Conservation (phyloP, 2,113 vertebrate genomes). For the Leptocoma aspasia region DNA sequence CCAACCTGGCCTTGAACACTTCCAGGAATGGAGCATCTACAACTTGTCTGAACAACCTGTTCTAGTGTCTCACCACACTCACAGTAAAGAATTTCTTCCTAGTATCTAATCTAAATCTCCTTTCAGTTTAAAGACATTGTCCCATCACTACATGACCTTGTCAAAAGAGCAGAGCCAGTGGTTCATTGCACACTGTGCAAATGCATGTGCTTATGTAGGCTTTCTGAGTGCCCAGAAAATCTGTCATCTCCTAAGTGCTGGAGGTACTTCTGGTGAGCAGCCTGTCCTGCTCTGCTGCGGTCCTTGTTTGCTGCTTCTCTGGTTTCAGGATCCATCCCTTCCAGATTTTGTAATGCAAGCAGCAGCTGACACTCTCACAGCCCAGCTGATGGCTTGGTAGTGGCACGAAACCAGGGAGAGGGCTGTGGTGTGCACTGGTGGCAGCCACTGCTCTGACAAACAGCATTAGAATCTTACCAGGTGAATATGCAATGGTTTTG, state of each 20-base stretch:
- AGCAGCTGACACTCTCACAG: conserved; percentile 25
- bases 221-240: not conserved
- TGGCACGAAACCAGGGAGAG: not conserved
- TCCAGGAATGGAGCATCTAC: not conserved
- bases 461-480: not conserved
- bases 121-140: not conserved
- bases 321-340: conserved; percentile 60
- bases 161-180: not conserved
- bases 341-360: conserved; percentile 56
- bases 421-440: not conserved
- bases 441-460: not conserved
- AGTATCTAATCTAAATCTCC: not conserved
- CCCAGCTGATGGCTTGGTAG: not conserved
- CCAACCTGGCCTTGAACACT: not conserved
- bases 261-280: not conserved
- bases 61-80: not conserved
- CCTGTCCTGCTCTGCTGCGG: not conserved
- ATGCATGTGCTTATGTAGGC: not conserved
- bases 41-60: not conserved
- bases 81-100: not conserved
- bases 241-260: not conserved
- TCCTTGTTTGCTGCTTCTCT: conserved; percentile 37
- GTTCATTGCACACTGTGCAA: fast-evolving
- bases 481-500: not conserved
- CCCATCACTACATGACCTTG: not conserved